These are phyloP conservation scores for Scylla paramamosain DNA, from an alignment of 1,140 invertebrate species.

Conservation along the genomic window DNA sequence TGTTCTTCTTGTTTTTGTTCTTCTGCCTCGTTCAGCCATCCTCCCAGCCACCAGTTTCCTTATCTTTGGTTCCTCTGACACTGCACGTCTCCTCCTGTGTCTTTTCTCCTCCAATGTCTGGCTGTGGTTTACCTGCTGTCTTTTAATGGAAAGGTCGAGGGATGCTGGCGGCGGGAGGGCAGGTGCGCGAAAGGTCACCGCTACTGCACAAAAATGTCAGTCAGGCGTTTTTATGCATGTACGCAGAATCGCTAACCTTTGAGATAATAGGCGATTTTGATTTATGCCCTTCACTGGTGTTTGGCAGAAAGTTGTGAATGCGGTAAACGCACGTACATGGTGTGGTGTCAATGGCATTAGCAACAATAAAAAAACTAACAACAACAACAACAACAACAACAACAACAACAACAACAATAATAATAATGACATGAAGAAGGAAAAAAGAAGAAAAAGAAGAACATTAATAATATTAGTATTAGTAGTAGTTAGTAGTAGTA, in stretches of 20 bases:
- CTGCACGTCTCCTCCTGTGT: neutral
- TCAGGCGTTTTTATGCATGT: neutral
- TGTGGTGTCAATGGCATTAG: neutral
- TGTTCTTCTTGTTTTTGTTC: neutral
- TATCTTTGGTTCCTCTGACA: too few relatives aligned
- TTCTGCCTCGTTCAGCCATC: neutral
- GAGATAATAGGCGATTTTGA: neutral
- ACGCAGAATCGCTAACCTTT: conserved; percentile 9
- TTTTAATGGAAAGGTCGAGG: neutral
- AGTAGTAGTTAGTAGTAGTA: too few relatives aligned
- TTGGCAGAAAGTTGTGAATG: too few relatives aligned
- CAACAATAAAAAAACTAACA: neutral
- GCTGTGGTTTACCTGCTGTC: neutral
- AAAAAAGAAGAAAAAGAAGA: too few relatives aligned
- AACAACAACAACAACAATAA: neutral
- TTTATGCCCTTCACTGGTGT: too few relatives aligned
- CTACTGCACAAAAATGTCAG: neutral
- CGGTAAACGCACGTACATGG: neutral
- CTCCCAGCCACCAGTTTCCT: neutral
- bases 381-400: neutral
- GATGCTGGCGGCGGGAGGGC: neutral
- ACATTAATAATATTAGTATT: too few relatives aligned
- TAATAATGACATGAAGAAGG: too few relatives aligned
- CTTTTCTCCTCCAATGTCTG: neutral
- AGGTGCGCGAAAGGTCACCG: neutral